Conservation (phyloP, 2,888 invertebrate species). For the Flexamia atlantica region DNA sequence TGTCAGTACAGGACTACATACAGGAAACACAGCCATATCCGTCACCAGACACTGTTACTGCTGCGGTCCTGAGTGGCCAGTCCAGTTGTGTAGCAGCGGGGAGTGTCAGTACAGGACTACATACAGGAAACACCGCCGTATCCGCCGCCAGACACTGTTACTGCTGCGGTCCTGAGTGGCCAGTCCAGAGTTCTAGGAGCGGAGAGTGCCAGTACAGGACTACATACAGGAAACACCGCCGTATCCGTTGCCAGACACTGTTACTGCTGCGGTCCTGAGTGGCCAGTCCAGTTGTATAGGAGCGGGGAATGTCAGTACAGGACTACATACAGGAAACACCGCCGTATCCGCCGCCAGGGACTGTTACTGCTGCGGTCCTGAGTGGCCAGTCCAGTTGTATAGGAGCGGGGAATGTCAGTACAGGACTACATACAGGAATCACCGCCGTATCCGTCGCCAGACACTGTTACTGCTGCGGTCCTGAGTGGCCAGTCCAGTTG, state of each 20-base stretch:
- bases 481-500: too few relatives aligned
- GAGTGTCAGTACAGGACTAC: not conserved
- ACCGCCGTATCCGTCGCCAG: conserved; percentile 10
- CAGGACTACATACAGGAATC: not conserved
- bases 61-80: too few relatives aligned
- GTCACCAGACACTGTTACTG: too few relatives aligned
- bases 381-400: not conserved
- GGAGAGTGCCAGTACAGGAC: not conserved
- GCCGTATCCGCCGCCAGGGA: conserved; percentile 17
- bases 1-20: not conserved
- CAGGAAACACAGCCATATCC: conserved; percentile 10
- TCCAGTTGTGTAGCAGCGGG: too few relatives aligned
- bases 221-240: not conserved
- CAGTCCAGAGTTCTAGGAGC: too few relatives aligned
- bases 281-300: too few relatives aligned
- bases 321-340: conserved; percentile 1
- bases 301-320: not conserved
- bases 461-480: too few relatives aligned
- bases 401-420: not conserved
- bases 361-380: too few relatives aligned
- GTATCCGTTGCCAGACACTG: conserved; percentile 8
- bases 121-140: conserved; percentile 8
- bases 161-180: not conserved
- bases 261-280: too few relatives aligned
- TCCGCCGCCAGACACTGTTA: too few relatives aligned